Conservation (phyloP, 2,797 vertebrate genomes). For the Argya squamiceps region DNA sequence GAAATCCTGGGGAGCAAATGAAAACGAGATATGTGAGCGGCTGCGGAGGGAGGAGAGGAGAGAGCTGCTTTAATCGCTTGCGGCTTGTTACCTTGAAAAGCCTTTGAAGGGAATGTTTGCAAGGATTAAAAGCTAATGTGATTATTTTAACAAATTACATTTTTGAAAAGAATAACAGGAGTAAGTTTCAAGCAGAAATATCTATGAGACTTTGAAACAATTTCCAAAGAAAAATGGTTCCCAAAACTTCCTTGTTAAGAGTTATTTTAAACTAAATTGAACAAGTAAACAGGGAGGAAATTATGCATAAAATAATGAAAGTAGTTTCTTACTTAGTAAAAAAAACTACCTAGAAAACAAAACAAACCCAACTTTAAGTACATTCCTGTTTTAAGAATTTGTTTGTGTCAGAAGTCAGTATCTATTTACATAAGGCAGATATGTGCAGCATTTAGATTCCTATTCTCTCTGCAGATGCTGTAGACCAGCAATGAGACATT, state of each 20-base stretch:
- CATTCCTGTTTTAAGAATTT: neutral
- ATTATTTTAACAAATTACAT: neutral
- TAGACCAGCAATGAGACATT: neutral
- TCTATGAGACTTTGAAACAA: neutral
- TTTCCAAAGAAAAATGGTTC: neutral
- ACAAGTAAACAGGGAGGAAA: neutral
- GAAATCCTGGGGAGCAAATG: neutral
- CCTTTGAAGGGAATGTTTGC: neutral
- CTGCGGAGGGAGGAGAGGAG: neutral
- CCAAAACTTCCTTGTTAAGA: neutral
- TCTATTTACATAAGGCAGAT: neutral
- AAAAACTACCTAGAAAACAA: neutral
- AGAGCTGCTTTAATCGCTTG: neutral
- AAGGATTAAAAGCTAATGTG: conserved; percentile 20
- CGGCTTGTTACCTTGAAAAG: neutral
- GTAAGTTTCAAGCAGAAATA: neutral
- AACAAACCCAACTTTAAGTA: neutral
- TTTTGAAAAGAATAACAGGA: neutral
- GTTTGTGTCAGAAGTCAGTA: neutral
- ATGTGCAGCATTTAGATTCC: neutral
- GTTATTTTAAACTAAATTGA: neutral
- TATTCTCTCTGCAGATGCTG: neutral
- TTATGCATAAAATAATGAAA: neutral
- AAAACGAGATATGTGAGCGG: neutral
- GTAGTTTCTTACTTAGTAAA: neutral